phyloP scores from a whole-genome alignment of 1,140 invertebrate species.

The Lasioglossum baleicum region DNA sequence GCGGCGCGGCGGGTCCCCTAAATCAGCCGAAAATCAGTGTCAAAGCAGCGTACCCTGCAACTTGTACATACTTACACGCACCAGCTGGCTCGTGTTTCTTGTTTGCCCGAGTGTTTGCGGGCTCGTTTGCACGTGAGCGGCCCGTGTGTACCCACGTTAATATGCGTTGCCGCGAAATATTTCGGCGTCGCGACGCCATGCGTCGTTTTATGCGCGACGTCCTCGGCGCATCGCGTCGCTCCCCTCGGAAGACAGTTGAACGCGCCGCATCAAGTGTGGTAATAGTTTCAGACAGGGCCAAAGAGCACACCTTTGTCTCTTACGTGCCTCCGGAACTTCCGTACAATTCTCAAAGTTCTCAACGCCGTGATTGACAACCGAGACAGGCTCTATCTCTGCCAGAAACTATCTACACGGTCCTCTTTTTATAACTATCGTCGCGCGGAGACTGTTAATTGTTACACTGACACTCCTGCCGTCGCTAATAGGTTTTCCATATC shows the following conservation, averaged over 20 bases:
- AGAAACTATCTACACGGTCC: background rate
- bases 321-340: background rate
- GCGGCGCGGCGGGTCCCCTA: background rate
- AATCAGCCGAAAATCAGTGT: conserved; percentile 18
- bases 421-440: background rate
- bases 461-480: too few relatives aligned
- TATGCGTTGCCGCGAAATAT: conserved; percentile 1
- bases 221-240: background rate
- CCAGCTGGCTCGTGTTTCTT: conserved; percentile 16
- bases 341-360: background rate
- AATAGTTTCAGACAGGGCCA: background rate
- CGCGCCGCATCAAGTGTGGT: background rate
- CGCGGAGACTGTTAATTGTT: too few relatives aligned
- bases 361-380: background rate
- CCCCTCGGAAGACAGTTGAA: background rate
- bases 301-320: background rate
- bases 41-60: background rate
- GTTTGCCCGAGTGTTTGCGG: conserved; percentile 7
- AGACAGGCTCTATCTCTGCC: background rate
- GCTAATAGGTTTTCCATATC: background rate
- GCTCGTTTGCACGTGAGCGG: conserved; percentile 10
- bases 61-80: conserved; percentile 3
- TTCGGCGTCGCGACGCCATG: background rate
- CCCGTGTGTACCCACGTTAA: conserved; percentile 1
- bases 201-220: background rate